Evolutionary conservation across 2,113 vertebrate genomes (phyloP), one percentile per base, ranked within the genome.

Genomic region (Peucedramus taeniatus): DNA sequence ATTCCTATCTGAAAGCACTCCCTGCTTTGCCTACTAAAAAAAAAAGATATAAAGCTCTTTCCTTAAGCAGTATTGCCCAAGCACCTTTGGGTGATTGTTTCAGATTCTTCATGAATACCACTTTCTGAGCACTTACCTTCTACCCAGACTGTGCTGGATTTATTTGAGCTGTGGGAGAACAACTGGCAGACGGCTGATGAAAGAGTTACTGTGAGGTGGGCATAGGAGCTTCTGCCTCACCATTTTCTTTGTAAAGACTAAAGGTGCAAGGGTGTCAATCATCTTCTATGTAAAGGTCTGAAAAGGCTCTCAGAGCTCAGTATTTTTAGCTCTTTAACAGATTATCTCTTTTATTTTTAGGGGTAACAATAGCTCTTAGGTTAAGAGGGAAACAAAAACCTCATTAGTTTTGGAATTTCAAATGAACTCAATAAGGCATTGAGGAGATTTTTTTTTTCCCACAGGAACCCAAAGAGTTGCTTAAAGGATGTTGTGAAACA

Each of bases 351-450:
- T 94, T 60, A 75, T 83, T 94, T 93, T 82, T 53, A 87, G 57
- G 60, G 60, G 45, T 64, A 91, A 68, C 60, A 88, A 74, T 71
- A 53, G 54, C 57, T 82, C 50, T 93, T 68, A 83, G 63, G 35
- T 90, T 92, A 90, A 86, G 84, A 89, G 39, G 40, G 50, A 96
- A 66, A 96, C 81, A 95, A 95, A 96, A 88, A 49, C 66, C 70
- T 89, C 79, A 50, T 50, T 75, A 94, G 35, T 71, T 93, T 86
- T 64, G 83, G 89, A 97, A 92, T 89, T 91, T 91, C 75, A 68
- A 68, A 83, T 75, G 21, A 75, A 60, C 40, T 94, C 51, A 70
- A 3, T 81, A 78, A 80, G 47, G 33, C 37, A 71, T 30, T 47
- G 54, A 64, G 28, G 57, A 87, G 74, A 70, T 64, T 72, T 83